phyloP scores from a whole-genome alignment of 53 echinoderm and acorn worm genomes.

The Glandiceps talaboti region DNA sequence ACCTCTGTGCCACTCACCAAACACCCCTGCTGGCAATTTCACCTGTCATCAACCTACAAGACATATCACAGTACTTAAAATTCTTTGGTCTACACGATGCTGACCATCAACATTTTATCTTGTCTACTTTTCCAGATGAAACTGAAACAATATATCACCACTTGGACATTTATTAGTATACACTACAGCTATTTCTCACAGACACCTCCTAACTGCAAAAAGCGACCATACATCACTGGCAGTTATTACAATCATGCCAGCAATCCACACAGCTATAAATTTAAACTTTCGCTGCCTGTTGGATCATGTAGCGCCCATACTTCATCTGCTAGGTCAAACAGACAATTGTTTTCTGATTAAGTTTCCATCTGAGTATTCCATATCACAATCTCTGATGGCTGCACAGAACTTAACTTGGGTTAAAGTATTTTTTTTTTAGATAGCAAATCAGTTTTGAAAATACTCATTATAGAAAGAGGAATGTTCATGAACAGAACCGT shows the following conservation, averaged over 20 bases:
- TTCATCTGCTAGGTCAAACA: too few relatives aligned
- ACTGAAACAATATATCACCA: neutral
- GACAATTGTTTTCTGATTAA: too few relatives aligned
- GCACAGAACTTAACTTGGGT: too few relatives aligned
- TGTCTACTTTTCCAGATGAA: neutral
- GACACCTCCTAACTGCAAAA: neutral
- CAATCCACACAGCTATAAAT: neutral
- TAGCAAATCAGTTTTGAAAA: too few relatives aligned
- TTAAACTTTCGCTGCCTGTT: neutral
- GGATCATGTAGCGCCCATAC: too few relatives aligned
- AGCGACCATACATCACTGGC: neutral
- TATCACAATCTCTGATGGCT: too few relatives aligned
- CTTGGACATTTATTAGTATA: neutral
- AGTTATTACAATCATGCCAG: neutral
- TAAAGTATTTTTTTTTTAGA: too few relatives aligned
- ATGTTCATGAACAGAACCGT: too few relatives aligned
- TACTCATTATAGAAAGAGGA: too few relatives aligned
- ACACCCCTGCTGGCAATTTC: neutral
- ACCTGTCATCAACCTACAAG: neutral
- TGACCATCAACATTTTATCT: neutral
- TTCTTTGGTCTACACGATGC: neutral
- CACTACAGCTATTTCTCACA: neutral
- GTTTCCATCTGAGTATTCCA: too few relatives aligned
- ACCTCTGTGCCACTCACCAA: neutral
- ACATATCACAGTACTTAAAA: neutral